Percentiles rank a stretch among this genome's conserved stretches.
Evolutionary conservation across 2,113 vertebrate genomes (phyloP).

Genomic region (Dryoscopus gambensis): DNA sequence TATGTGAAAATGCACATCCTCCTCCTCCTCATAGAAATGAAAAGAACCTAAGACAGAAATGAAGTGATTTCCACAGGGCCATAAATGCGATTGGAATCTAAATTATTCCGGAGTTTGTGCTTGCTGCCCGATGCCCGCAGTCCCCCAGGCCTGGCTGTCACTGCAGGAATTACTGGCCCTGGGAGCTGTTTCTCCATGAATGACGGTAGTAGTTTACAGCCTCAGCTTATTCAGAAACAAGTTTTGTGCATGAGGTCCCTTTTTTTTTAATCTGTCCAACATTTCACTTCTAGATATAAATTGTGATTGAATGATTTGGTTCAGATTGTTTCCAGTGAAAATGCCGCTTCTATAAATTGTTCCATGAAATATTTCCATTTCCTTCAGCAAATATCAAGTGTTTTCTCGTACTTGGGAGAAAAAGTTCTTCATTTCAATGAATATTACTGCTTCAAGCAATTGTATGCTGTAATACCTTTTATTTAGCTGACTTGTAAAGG

Average conservation of each 20-base stretch:
- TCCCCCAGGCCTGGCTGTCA: neutral
- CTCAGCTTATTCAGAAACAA: neutral
- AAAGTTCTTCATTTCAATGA: neutral
- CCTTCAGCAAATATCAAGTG: neutral
- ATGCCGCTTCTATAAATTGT: neutral
- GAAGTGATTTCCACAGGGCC: slow-evolving; percentile 18
- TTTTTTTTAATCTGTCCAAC: neutral
- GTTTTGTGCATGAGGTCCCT: neutral
- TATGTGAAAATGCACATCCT: neutral
- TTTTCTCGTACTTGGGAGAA: neutral
- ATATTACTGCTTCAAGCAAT: neutral
- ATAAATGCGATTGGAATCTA: neutral
- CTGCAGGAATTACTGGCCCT: neutral
- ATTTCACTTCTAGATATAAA: neutral
- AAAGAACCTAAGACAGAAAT: neutral
- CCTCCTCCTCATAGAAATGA: neutral
- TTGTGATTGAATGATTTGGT: slow-evolving; percentile 32
- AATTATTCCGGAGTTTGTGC: neutral
- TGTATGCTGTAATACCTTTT: neutral
- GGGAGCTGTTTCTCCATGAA: neutral
- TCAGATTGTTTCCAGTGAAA: slow-evolving; percentile 17
- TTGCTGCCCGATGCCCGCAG: neutral
- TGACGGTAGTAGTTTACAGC: neutral
- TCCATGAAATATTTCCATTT: slow-evolving; percentile 12
- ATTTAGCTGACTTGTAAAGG: neutral